These are phyloP conservation scores for Hoplias malabaricus DNA, from an alignment of 2,113 vertebrate genomes.

Conservation along the genomic window DNA sequence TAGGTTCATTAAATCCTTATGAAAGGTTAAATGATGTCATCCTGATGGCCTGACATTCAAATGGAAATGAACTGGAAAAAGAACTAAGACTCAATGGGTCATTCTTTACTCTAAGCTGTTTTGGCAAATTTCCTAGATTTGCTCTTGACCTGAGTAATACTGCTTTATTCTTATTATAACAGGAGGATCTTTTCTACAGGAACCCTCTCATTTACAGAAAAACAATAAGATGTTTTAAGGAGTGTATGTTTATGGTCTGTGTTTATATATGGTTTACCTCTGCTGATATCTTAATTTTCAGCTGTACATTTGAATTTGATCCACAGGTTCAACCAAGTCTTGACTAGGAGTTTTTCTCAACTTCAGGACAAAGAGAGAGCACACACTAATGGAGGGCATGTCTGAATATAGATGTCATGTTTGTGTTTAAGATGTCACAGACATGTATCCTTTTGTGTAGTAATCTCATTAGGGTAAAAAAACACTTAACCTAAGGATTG, in stretches of 20 bases:
- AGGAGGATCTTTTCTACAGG: no score
- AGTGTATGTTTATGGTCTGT: no score
- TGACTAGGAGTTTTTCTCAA: not conserved
- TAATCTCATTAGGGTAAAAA: conserved; percentile 20
- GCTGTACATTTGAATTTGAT: not conserved
- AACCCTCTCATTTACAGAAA: no score
- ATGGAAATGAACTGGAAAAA: not conserved
- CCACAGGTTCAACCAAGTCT: not conserved
- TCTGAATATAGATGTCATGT: not conserved
- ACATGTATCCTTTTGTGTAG: not conserved
- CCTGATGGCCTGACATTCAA: no score
- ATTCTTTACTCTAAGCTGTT: not conserved
- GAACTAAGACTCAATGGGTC: not conserved
- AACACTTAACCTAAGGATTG: not conserved
- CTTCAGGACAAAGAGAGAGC: conserved; percentile 7
- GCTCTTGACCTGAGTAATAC: no score
- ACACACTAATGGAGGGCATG: not conserved
- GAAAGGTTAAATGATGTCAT: no score
- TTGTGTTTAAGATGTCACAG: not conserved
- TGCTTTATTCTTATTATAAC: no score
- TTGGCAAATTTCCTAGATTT: not conserved
- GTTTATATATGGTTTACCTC: no score
- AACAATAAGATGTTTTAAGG: no score
- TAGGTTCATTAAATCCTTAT: no score
- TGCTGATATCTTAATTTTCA: not conserved